Base-by-base conservation (phyloP, 2,113 vertebrate species). In the Fulmarus glacialis region DNA sequence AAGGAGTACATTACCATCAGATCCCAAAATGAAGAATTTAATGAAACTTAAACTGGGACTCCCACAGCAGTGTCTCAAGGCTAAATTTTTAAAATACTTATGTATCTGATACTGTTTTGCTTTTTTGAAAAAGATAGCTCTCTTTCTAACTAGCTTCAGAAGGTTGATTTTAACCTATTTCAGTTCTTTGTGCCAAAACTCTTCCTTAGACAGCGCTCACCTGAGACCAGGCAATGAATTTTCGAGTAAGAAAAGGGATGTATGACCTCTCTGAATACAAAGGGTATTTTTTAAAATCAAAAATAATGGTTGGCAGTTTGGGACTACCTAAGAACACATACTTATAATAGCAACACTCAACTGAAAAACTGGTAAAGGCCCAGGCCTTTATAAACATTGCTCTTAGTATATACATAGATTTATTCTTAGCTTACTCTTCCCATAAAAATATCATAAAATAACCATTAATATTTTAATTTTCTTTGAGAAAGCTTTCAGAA, bases 371-470 rank as follows among this genome's bases (percentile, higher is more conserved):
- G 29, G 12, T 26, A 24, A 19, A 50, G 43, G 45, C 45, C 24
- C 59, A 55, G 52, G 30, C 52, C 42, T 34, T 72, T 32, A 23
- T 1, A n/a, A 74, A 32, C 11, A 22, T 3, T n/a, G 34, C 23
- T 89, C 27, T 58, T 18, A 18, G 12, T 12, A 72, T 3, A 40
- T 1, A 42, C 9, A 27, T 0, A 3, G 27, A 70, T 56, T 68
- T 55, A n/a, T 16, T 72, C 27, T 62, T 27, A 48, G 26, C 19
- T 64, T 27, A 47, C 11, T 29, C 27, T 48, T 77, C 36, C 42
- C n/a, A 32, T 30, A 38, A 67, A 58, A 50, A 12, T 5, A 45
- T 7, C 10, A 7, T 32, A 71, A 68, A 67, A 36, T 8, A 71
- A 32, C 15, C 15, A 63, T 10, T 22, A n/a, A 8, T 8, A 40